phyloP scores from a whole-genome alignment of 2,888 invertebrate genomes.

The Leucophora obtusa region DNA sequence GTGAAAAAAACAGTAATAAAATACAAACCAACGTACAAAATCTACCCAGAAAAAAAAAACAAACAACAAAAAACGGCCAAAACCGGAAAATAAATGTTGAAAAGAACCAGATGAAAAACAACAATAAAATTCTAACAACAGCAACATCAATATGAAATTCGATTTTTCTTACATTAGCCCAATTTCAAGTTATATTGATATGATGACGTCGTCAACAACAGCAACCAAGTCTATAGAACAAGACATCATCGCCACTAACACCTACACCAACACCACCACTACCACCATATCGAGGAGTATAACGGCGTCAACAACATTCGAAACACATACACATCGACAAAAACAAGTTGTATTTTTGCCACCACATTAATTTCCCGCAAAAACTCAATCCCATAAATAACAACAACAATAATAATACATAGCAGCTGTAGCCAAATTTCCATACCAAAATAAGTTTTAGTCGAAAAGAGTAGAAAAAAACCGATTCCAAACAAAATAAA shows the following conservation, averaged over 20 bases:
- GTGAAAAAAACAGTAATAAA: slow-evolving; percentile 38
- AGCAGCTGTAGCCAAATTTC: slow-evolving; percentile 22
- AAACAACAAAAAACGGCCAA: slow-evolving; percentile 13
- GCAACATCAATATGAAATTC: slow-evolving; percentile 48
- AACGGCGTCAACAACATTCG: slow-evolving; percentile 15
- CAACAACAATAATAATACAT: slow-evolving; percentile 14
- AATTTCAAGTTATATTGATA: slow-evolving; percentile 31
- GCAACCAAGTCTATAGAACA: slow-evolving; percentile 27
- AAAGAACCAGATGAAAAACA: neutral
- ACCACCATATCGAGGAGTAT: neutral
- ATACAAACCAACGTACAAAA: slow-evolving; percentile 29
- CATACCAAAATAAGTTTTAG: slow-evolving; percentile 12
- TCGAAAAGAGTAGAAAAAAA: neutral
- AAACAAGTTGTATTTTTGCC: slow-evolving; percentile 43
- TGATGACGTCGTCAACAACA: slow-evolving; percentile 27
- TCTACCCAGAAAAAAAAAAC: neutral
- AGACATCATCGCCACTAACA: slow-evolving; percentile 11
- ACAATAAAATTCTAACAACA: slow-evolving; percentile 5
- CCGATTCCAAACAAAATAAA: neutral
- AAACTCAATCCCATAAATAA: slow-evolving; percentile 49
- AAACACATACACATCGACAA: slow-evolving; percentile 21
- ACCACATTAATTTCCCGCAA: slow-evolving; percentile 50
- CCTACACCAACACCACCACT: neutral
- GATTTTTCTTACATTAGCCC: slow-evolving; percentile 24
- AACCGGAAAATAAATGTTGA: neutral